Evolutionary conservation across 2,797 vertebrate genomes (phyloP).

Genomic region (Poecilia gillii): DNA sequence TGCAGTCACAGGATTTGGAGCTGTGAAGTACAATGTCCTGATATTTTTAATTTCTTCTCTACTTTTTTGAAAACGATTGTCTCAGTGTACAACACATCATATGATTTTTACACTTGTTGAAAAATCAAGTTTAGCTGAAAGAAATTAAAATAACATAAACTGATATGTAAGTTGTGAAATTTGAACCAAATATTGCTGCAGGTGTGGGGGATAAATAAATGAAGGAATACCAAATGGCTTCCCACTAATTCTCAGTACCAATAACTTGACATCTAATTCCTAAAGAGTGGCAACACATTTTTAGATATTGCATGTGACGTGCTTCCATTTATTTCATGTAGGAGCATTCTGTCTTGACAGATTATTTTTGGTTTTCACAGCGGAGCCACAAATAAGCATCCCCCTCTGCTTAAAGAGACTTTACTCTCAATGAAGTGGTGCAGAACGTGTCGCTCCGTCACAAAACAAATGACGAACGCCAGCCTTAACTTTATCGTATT

Average conservation of each 20-base stretch:
- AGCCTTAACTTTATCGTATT: conserved; percentile 18
- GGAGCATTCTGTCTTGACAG: not conserved
- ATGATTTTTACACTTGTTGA: not conserved
- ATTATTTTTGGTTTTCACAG: not conserved
- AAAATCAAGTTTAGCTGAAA: not conserved
- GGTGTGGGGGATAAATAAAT: not conserved
- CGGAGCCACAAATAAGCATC: not conserved
- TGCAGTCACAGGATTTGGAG: not conserved
- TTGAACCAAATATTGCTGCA: not conserved
- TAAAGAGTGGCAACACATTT: not conserved
- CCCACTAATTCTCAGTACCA: not conserved
- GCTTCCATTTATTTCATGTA: not conserved
- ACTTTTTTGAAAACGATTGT: conserved; percentile 32
- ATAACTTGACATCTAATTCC: not conserved
- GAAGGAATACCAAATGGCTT: not conserved
- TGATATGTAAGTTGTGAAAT: not conserved
- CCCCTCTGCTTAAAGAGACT: not conserved
- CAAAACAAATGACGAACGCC: not conserved
- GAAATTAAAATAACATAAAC: not conserved
- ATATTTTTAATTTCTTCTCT: conserved; percentile 32
- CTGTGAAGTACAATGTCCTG: conserved; percentile 25
- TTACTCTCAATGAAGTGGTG: not conserved
- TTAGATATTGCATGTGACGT: not conserved
- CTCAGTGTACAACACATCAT: conserved; percentile 7
- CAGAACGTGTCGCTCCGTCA: conserved; percentile 17